Evolutionary conservation across 2,888 invertebrate genomes (phyloP).

Genomic region (Tipula lateralis): DNA sequence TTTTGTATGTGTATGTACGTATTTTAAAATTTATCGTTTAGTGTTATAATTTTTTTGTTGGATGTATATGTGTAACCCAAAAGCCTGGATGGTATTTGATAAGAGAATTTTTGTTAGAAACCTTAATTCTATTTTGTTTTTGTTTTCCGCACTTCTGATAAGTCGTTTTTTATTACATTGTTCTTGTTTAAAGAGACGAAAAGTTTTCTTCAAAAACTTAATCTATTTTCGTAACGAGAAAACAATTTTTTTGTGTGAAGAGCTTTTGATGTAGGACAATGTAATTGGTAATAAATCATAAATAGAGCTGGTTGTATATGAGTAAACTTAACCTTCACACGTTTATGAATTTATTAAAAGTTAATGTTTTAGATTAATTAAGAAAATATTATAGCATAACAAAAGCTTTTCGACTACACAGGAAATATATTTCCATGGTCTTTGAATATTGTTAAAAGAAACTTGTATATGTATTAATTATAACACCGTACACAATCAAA

Average conservation of each 20-base stretch:
- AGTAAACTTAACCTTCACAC: not conserved
- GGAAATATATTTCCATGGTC: not conserved
- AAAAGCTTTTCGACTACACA: not conserved
- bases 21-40: not conserved
- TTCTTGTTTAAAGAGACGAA: not conserved
- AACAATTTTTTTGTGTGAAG: not conserved
- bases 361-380: not conserved
- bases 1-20: not conserved
- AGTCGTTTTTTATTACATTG: not conserved
- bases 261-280: not conserved
- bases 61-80: not conserved
- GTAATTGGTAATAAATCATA: not conserved
- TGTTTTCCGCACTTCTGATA: constrained; percentile 19
- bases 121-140: constrained; percentile 24
- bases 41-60: not conserved
- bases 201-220: not conserved
- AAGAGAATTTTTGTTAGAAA: not conserved
- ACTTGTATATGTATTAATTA: not conserved
- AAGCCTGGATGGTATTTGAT: not conserved
- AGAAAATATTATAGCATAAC: not conserved
- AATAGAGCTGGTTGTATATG: not conserved
- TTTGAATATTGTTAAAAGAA: not conserved
- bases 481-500: not conserved
- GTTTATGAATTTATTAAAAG: not conserved
- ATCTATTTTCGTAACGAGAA: not conserved